These are phyloP conservation scores for Sapajus apella DNA, from an alignment of 2,113 vertebrate species.

Conservation along the genomic window DNA sequence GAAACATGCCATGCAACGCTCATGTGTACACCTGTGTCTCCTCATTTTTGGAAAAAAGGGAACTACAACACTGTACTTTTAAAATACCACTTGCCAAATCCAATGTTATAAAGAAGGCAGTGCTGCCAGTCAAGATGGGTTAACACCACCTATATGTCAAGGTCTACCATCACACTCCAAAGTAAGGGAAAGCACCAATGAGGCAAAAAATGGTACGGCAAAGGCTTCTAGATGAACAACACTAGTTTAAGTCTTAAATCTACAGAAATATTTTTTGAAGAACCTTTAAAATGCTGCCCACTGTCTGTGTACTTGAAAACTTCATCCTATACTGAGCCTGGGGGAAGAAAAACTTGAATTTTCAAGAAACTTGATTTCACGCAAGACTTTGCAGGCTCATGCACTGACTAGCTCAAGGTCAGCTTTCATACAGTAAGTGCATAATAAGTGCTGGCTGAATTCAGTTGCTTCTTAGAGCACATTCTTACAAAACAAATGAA, in stretches of 20 bases:
- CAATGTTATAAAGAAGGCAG: not conserved
- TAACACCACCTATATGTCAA: not conserved
- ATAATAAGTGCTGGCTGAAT: not conserved
- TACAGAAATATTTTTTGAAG: not conserved
- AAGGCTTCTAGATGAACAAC: not conserved
- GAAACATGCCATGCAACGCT: not conserved
- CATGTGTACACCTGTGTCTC: not conserved
- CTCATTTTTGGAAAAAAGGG: not conserved
- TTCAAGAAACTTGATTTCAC: conserved; percentile 54
- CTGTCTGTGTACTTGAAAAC: not conserved
- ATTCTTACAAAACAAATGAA: conserved; percentile 66
- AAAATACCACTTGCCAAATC: not conserved
- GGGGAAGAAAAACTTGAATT: conserved; percentile 1
- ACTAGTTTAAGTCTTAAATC: not conserved
- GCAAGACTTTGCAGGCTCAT: not conserved
- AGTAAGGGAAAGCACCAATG: not conserved
- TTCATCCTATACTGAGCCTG: not conserved
- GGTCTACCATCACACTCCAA: not conserved
- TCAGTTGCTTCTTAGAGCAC: not conserved
- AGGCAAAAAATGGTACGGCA: not conserved
- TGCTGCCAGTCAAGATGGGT: too few species aligned
- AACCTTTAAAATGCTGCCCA: not conserved
- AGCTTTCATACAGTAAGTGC: not conserved
- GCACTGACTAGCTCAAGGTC: not conserved
- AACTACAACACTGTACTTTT: not conserved